Conservation (phyloP, 2,113 vertebrate species). For the Elgaria multicarinata region DNA sequence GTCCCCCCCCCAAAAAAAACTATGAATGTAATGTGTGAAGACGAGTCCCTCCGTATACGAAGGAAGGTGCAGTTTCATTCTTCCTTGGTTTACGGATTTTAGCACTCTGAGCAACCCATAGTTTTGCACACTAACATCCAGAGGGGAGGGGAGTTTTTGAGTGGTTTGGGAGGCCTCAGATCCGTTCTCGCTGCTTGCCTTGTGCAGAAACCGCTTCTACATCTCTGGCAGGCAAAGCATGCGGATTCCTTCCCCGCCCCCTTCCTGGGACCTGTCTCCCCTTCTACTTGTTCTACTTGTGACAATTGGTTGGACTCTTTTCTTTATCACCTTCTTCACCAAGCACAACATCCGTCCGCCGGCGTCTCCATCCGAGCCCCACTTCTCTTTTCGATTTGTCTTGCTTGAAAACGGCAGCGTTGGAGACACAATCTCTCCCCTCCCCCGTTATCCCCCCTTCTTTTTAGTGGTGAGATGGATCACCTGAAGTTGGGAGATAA, state of each 20-base stretch:
- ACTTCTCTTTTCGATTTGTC: conserved; percentile 66
- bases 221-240: not conserved
- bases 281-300: not conserved
- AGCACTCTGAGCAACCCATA: too few relatives aligned
- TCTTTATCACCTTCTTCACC: conserved; percentile 23
- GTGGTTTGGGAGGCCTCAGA: not conserved
- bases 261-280: rapidly evolving
- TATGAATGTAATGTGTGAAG: not conserved
- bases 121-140: not conserved
- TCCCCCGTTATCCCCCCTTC: too few relatives aligned
- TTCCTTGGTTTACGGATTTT: not conserved
- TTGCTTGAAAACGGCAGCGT: conserved; percentile 72
- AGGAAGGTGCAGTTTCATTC: not conserved
- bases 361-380: conserved; percentile 57
- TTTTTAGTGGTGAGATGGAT: conserved; percentile 69
- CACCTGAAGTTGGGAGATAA: conserved; percentile 65
- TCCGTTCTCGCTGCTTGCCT: not conserved
- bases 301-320: conserved; percentile 51
- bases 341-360: conserved; percentile 31
- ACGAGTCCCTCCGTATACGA: not conserved
- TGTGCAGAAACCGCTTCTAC: not conserved
- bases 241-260: rapidly evolving
- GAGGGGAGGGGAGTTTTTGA: not conserved
- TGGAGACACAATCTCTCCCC: conserved; percentile 64
- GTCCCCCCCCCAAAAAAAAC: too few relatives aligned